These are phyloP conservation scores for Ephestia elutella DNA, from an alignment of 1,140 invertebrate species.

Conservation along the genomic window DNA sequence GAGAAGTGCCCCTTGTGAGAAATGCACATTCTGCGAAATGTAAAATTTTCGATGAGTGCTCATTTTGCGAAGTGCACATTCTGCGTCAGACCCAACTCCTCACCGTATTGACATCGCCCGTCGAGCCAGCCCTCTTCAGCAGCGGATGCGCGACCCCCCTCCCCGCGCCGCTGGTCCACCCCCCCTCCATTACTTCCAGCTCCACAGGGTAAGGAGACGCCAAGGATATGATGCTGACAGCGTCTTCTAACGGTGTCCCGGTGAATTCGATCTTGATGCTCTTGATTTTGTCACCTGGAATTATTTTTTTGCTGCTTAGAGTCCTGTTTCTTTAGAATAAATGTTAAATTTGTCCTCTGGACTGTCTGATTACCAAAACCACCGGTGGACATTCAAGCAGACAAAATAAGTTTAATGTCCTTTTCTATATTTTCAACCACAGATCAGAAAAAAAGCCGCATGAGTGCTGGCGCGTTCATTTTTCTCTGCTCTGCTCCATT, in stretches of 20 bases:
- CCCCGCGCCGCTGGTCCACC: slow-evolving; percentile 43
- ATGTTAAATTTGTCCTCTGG: no score
- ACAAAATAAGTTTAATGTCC: no score
- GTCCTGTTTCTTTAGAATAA: neutral
- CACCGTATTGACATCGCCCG: slow-evolving; percentile 72
- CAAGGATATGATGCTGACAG: slow-evolving; percentile 90
- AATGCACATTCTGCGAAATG: no score
- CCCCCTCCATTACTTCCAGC: slow-evolving; percentile 52
- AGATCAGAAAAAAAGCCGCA: no score
- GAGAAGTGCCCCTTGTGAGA: no score
- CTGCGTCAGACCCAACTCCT: neutral
- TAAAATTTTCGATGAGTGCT: no score
- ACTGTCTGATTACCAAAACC: no score
- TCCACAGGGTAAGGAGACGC: slow-evolving; percentile 88
- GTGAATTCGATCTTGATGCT: slow-evolving; percentile 90
- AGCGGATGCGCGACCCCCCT: slow-evolving; percentile 48
- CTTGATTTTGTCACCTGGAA: slow-evolving; percentile 89
- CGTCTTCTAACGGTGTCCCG: slow-evolving; percentile 93
- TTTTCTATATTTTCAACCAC: no score
- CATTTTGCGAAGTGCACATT: no score
- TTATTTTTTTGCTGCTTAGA: neutral
- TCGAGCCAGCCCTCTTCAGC: slow-evolving; percentile 63
- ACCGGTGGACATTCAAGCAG: no score
- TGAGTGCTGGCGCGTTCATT: no score
- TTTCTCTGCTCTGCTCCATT: no score